Evolutionary conservation across 2,888 invertebrate genomes (phyloP).

Genomic region (Corbicula japonica): DNA sequence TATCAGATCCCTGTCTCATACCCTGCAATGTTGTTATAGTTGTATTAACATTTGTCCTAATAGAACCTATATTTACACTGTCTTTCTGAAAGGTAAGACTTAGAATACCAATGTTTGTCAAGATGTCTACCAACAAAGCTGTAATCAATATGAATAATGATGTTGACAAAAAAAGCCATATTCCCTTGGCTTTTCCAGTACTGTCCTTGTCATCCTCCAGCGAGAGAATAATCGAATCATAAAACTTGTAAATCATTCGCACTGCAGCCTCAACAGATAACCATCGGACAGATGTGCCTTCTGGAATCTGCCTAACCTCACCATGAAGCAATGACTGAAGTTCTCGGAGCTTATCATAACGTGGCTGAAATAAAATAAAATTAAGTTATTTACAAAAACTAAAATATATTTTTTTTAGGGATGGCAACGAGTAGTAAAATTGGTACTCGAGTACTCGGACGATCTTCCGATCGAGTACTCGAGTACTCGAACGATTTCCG

Average conservation of each 20-base stretch:
- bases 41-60: conserved; percentile 43
- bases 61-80: conserved; percentile 42
- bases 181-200: conserved; percentile 43
- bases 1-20: conserved; percentile 40
- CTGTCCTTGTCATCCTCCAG: conserved; percentile 38
- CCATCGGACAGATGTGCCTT: conserved; percentile 49
- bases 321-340: conserved; percentile 44
- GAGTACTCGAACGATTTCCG: no score
- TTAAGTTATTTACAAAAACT: no score
- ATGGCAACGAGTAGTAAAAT: no score
- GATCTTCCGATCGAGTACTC: no score
- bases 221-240: conserved; percentile 7
- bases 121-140: conserved; percentile 50
- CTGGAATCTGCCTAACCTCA: conserved; percentile 33
- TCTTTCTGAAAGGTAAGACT: conserved; percentile 57
- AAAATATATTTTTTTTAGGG: no score
- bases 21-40: conserved; percentile 31
- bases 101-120: conserved; percentile 41
- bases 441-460: no score
- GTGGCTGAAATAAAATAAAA: no score
- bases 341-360: conserved; percentile 57
- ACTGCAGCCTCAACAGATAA: conserved; percentile 53
- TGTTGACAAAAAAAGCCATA: conserved; percentile 31
- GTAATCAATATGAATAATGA: conserved; percentile 36
- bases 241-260: conserved; percentile 22